phyloP scores from a whole-genome alignment of 1,140 invertebrate species.

The Propsilocerus akamusi region DNA sequence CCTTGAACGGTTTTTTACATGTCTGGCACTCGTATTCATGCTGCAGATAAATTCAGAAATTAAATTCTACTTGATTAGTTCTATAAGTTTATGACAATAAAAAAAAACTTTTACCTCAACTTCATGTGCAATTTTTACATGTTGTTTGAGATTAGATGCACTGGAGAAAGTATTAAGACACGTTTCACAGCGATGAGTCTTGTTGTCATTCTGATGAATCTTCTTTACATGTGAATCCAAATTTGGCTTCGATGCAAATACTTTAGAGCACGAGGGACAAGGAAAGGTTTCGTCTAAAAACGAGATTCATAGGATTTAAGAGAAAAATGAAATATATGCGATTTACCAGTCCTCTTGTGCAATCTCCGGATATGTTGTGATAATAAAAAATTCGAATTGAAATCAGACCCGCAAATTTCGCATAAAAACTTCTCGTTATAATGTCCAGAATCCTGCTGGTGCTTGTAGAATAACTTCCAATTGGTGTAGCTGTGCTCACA shows the following conservation, averaged over 20 bases:
- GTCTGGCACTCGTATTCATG: neutral
- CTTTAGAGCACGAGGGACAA: neutral
- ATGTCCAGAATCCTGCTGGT: neutral
- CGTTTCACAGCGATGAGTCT: neutral
- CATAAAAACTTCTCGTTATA: neutral
- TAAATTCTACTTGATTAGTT: too few species aligned
- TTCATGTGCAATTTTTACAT: neutral
- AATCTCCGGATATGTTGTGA: neutral
- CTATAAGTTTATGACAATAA: neutral
- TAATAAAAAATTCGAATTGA: neutral
- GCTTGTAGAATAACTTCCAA: neutral
- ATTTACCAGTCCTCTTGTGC: neutral
- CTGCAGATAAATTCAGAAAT: neutral
- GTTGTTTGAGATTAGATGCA: neutral
- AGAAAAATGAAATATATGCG: neutral
- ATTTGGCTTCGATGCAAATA: neutral
- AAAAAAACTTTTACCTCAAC: neutral
- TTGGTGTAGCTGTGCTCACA: neutral
- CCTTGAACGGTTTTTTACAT: neutral
- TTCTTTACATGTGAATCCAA: neutral
- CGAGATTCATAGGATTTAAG: neutral
- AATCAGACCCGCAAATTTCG: slow-evolving; percentile 1
- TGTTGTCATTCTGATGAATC: neutral
- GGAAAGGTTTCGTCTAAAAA: neutral
- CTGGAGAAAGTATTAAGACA: neutral